Evolutionary conservation across 2,113 vertebrate genomes (phyloP).

Genomic region (Thunnus maccoyii): DNA sequence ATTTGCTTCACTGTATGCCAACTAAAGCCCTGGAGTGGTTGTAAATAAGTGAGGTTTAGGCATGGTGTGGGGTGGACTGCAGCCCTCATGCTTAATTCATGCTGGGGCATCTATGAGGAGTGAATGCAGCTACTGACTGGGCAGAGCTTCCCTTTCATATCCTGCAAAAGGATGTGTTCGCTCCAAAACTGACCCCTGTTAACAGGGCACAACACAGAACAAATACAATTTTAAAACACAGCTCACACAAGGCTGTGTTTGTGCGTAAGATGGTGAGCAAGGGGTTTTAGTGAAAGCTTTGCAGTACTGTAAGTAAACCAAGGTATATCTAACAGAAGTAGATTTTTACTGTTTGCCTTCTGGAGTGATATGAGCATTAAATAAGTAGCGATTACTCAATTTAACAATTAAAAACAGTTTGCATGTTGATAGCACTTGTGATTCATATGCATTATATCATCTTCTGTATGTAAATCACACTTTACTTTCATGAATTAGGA

Average conservation of each 20-base stretch:
- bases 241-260: conserved; percentile 1
- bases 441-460: no score
- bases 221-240: conserved; percentile 17
- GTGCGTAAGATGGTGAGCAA: not conserved
- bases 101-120: conserved; percentile 88
- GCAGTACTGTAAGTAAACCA: not conserved
- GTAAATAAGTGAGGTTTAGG: conserved; percentile 91
- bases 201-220: conserved; percentile 78
- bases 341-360: no score
- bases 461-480: no score
- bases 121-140: conserved; percentile 85
- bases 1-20: conserved; percentile 89
- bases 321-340: no score
- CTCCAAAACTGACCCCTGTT: conserved; percentile 90
- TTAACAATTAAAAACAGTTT: no score
- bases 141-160: conserved; percentile 92
- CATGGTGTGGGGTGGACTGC: conserved; percentile 85
- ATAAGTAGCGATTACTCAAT: not conserved
- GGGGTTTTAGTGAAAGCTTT: not conserved
- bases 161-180: conserved; percentile 89
- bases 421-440: no score
- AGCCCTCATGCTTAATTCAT: conserved; percentile 96
- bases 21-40: conserved; percentile 91
- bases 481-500: no score
- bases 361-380: no score